Base-by-base conservation (phyloP, 64 coral and sea anemone species). In the Hydrozoanthus tunicans region DNA sequence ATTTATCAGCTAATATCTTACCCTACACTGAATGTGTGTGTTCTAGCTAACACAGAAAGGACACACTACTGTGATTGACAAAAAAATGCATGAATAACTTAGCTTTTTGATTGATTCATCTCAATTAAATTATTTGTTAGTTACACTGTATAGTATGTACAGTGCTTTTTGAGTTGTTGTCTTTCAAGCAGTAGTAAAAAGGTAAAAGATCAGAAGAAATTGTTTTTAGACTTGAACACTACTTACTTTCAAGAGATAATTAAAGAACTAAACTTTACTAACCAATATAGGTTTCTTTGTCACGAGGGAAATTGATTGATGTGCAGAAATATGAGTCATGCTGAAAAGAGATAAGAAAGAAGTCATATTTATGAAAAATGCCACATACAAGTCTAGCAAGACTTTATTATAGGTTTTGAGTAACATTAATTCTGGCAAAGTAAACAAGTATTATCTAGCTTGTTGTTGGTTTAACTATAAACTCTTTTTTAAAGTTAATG, bases 301-400 rank as follows among this genome's bases (percentile, higher is more conserved):
- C 83, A 27, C 53, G 20, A 72, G 83, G 83, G 20, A 86, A 73
- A 24, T 73, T 73, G 53, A 86, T 2, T 86, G 83, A 86, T 10
- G 83, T 70, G 24, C 83, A 86, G n/a, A 86, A 73, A 23, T 86
- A 86, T 73, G 83, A 59, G 43, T 86, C 83, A 73, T 86, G 83
- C 83, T 86, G 83, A 86, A 86, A 86, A 11, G 4, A 27, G 53
- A 25, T 3, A 71, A 17, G 11, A n/a, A 53, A 64, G 8, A n/a
- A 20, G 14, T 1, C 9, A 32, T 26, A 71, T 71, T 71, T 71
- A 26, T 2, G 5, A 2, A 71, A 8, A 0, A 24, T 71, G 20
- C 26, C 23, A 71, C n/a, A 23, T 4, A 26, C 5, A 7, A 26
- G 26, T 71, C 68, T 8, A 7, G n/a, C 5, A 70, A 70, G 9